phyloP scores from a whole-genome alignment of 2,113 vertebrate genomes.

The Siniperca knerii region DNA sequence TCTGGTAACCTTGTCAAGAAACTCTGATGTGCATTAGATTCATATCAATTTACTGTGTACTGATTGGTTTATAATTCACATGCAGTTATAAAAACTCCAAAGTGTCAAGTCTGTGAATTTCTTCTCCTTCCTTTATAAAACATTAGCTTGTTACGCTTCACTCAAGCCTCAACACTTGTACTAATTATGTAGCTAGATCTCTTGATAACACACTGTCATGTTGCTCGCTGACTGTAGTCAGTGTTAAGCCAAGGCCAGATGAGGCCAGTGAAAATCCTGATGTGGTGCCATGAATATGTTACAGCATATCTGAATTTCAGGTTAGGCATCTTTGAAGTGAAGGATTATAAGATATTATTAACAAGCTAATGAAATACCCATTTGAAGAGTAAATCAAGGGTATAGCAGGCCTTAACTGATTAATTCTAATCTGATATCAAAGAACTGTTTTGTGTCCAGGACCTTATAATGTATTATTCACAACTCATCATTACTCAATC shows the following conservation, averaged over 20 bases:
- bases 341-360: conserved; percentile 6
- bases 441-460: not conserved
- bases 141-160: conserved; percentile 36
- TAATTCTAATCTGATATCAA: conserved; percentile 6
- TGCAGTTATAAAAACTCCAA: not conserved
- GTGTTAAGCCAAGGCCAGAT: not conserved
- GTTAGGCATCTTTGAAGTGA: not conserved
- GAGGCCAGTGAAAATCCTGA: not conserved
- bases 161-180: conserved; percentile 44
- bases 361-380: not conserved
- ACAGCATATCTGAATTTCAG: not conserved
- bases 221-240: conserved; percentile 41
- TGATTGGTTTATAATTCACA: conserved; percentile 4
- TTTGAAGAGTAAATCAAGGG: conserved; percentile 17
- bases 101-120: not conserved
- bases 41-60: not conserved
- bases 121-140: conserved; percentile 20
- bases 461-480: not conserved
- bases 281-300: not conserved
- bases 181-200: conserved; percentile 54
- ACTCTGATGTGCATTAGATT: not conserved
- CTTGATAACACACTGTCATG: conserved; percentile 33
- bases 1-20: too few species aligned
- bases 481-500: conserved; percentile 2
- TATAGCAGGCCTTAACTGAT: not conserved